phyloP scores from a whole-genome alignment of 2,797 vertebrate species.

The Platyrinchus mystaceus region DNA sequence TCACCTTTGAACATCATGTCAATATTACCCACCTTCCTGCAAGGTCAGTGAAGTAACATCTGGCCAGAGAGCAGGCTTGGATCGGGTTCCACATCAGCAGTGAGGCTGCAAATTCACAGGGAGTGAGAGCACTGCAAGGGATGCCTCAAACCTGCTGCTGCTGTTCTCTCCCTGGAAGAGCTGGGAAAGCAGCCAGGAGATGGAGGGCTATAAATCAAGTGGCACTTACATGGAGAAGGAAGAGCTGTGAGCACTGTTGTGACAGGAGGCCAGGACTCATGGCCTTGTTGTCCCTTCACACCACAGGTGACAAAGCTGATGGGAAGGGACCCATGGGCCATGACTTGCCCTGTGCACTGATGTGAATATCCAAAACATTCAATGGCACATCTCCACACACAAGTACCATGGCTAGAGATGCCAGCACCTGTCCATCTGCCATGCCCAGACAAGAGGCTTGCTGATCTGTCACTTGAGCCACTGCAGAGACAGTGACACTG shows the following conservation, averaged over 20 bases:
- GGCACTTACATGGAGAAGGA: background rate
- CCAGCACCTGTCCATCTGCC: background rate
- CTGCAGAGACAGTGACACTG: background rate
- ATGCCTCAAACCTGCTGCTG: background rate
- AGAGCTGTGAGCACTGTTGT: background rate
- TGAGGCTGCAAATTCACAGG: background rate
- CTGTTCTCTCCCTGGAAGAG: background rate
- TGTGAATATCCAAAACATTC: background rate
- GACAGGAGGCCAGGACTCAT: background rate
- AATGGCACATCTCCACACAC: background rate
- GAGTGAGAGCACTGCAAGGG: background rate
- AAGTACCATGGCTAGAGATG: fast-evolving
- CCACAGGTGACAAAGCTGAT: background rate
- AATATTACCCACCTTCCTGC: background rate
- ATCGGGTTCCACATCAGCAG: background rate
- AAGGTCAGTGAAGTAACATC: constrained; percentile 33
- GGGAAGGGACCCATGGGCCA: fast-evolving
- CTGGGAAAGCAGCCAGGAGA: background rate
- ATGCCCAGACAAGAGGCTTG: background rate
- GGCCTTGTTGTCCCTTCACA: background rate
- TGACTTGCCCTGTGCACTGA: background rate
- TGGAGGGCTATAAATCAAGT: background rate
- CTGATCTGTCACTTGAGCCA: background rate
- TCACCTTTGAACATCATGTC: constrained; percentile 48
- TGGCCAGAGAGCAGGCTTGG: background rate